Evolutionary conservation across 2,888 invertebrate species (phyloP).

Genomic region (Cheiracanthium punctorium): DNA sequence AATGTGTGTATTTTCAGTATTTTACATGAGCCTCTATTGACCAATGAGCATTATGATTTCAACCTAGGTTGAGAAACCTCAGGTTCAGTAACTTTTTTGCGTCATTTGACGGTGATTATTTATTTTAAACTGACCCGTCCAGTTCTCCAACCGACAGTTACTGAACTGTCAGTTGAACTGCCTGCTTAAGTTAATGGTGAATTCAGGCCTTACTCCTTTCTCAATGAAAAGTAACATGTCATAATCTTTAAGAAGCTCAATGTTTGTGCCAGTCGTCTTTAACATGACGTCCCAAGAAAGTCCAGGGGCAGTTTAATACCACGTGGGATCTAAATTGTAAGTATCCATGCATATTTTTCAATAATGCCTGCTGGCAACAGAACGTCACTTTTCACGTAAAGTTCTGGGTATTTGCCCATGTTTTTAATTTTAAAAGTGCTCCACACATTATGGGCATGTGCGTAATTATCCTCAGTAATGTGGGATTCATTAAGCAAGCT

Average conservation of each 20-base stretch:
- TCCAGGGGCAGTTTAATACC: conserved; percentile 72
- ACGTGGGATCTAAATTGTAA: conserved; percentile 73
- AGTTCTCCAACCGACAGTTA: too few relatives aligned
- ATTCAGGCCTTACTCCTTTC: conserved; percentile 71
- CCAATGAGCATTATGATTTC: too few relatives aligned
- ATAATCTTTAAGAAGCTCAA: conserved; percentile 73
- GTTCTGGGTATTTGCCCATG: conserved; percentile 72
- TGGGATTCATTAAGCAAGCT: conserved; percentile 60
- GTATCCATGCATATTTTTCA: conserved; percentile 70
- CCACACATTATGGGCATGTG: conserved; percentile 72
- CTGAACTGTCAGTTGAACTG: too few relatives aligned
- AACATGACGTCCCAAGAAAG: conserved; percentile 74
- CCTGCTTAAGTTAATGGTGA: too few relatives aligned
- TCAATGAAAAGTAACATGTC: conserved; percentile 73
- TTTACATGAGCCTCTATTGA: too few relatives aligned
- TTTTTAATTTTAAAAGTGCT: conserved; percentile 71
- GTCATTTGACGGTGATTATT: too few relatives aligned
- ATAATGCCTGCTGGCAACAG: conserved; percentile 72
- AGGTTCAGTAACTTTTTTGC: too few relatives aligned
- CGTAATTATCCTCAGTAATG: conserved; percentile 68
- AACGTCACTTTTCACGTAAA: conserved; percentile 73
- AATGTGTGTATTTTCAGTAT: too few relatives aligned
- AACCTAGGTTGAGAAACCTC: too few relatives aligned
- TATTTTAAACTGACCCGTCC: too few relatives aligned
- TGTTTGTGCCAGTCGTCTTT: conserved; percentile 72